A percentile compares a stretch with the other conserved stretches of the same genome.
Evolutionary conservation across 1,140 invertebrate genomes (phyloP).

Genomic region (Phocides pigmalion): DNA sequence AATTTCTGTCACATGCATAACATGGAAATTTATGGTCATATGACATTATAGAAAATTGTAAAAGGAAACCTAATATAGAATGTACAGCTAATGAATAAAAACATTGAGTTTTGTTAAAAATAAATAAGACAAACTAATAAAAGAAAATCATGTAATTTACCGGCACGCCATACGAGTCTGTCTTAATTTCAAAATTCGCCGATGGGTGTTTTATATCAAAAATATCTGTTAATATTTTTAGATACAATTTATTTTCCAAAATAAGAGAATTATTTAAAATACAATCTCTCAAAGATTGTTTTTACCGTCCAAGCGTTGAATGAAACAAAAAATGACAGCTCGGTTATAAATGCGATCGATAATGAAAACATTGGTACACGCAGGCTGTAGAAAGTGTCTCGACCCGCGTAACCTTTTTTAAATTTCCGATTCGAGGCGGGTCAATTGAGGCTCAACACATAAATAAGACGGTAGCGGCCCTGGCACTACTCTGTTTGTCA

Average conservation of each 20-base stretch:
- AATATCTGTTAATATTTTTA: not conserved
- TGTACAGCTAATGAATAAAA: no score
- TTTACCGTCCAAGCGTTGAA: slow-evolving; percentile 41
- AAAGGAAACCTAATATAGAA: no score
- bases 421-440: slow-evolving; percentile 65
- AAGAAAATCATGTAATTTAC: no score
- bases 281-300: slow-evolving; percentile 22
- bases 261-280: slow-evolving; percentile 9
- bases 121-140: no score
- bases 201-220: no score
- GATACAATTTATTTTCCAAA: not conserved
- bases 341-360: slow-evolving; percentile 76
- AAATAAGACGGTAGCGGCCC: slow-evolving; percentile 76
- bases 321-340: slow-evolving; percentile 63
- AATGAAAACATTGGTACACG: slow-evolving; percentile 72
- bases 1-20: no score
- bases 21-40: no score
- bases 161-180: no score
- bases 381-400: slow-evolving; percentile 79
- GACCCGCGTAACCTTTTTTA: slow-evolving; percentile 73
- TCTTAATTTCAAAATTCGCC: no score
- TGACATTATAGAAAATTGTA: no score
- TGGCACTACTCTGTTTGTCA: slow-evolving; percentile 76
- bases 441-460: slow-evolving; percentile 65
- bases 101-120: no score